These are phyloP conservation scores for Arctocebus calabarensis DNA, from an alignment of 2,797 vertebrate species.

Conservation along the genomic window DNA sequence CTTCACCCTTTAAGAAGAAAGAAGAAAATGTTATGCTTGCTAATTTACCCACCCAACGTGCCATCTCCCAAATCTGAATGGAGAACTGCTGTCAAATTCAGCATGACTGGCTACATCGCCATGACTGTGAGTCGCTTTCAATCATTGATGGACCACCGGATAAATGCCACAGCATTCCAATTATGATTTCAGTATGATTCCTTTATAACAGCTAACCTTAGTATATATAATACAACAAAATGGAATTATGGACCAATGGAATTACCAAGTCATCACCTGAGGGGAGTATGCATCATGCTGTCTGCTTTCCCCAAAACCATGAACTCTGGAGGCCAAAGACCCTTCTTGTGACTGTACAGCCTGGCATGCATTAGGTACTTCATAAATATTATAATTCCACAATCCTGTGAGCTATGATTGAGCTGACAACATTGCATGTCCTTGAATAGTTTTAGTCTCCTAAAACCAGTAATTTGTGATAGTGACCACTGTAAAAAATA, in stretches of 20 bases:
- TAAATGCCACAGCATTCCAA: slow-evolving; percentile 26
- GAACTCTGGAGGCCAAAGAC: not conserved
- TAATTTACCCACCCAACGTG: slow-evolving; percentile 6
- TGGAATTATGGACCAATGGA: not conserved
- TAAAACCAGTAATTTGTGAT: not conserved
- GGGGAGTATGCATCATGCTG: not conserved
- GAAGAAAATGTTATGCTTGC: slow-evolving; percentile 41
- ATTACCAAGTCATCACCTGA: not conserved
- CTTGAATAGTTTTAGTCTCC: slow-evolving; percentile 27
- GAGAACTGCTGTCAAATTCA: slow-evolving; percentile 31
- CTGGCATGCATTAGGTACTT: not conserved
- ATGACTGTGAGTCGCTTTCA: slow-evolving; percentile 3
- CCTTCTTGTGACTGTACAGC: not conserved
- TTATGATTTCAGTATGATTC: not conserved
- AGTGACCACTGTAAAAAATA: not conserved
- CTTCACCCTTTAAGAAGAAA: not conserved
- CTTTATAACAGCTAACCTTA: not conserved
- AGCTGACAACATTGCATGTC: not conserved
- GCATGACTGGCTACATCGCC: not conserved
- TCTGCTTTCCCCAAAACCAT: not conserved
- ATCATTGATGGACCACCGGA: slow-evolving; percentile 1
- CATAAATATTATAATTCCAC: not conserved
- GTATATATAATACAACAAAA: not conserved
- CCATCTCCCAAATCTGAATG: slow-evolving; percentile 48
- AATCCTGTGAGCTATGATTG: not conserved